Conservation (phyloP, 2,888 invertebrate genomes). For the Hypercompe scribonia region DNA sequence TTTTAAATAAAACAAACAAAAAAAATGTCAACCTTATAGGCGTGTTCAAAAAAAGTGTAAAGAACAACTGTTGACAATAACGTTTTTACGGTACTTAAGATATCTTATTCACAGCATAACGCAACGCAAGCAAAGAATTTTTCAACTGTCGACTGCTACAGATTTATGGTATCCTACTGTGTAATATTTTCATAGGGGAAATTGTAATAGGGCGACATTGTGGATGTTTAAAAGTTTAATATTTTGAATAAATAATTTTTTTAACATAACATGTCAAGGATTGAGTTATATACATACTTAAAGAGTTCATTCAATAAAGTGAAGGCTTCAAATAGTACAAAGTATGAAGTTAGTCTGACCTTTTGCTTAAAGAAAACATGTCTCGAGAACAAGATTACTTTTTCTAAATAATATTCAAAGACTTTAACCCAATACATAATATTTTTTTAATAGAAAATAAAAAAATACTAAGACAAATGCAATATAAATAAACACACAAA, state of each 20-base stretch:
- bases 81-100: neutral
- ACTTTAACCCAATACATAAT: neutral
- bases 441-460: neutral
- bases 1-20: too few relatives aligned
- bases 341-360: too few relatives aligned
- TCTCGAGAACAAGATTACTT: too few relatives aligned
- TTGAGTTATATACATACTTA: too few relatives aligned
- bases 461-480: conserved; percentile 31
- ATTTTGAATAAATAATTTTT: too few relatives aligned
- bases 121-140: neutral
- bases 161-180: neutral
- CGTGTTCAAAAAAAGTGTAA: neutral
- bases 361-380: too few relatives aligned
- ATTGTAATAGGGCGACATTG: neutral
- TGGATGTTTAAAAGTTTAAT: neutral
- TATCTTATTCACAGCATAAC: neutral
- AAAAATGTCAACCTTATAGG: too few relatives aligned
- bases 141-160: neutral
- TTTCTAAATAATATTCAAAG: too few relatives aligned
- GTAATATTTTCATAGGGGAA: neutral
- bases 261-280: too few relatives aligned
- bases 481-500: conserved; percentile 46
- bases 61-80: neutral
- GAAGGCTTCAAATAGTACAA: too few relatives aligned
- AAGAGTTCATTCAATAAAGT: too few relatives aligned